Evolutionary conservation across 2,888 invertebrate species (phyloP).

Genomic region (Caenorhabditis sinica): DNA sequence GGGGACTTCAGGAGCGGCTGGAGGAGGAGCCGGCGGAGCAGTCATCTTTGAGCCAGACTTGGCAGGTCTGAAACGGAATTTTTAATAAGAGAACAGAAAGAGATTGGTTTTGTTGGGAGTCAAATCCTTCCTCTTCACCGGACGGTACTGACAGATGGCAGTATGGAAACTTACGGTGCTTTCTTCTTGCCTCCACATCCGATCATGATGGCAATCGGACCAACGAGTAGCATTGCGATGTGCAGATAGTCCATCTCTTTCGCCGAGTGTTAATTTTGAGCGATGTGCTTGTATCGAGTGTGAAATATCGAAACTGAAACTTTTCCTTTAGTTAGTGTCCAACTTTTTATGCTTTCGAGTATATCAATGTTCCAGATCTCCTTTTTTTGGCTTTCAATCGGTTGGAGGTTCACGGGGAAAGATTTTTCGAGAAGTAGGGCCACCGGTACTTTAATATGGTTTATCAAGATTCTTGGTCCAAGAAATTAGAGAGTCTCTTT

Average conservation of each 20-base stretch:
- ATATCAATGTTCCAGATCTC: constrained; percentile 23
- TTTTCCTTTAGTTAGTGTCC: background rate
- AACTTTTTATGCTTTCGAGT: background rate
- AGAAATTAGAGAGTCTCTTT: too few species aligned
- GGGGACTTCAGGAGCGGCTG: constrained; percentile 21
- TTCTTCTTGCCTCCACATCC: constrained; percentile 57
- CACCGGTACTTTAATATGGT: too few species aligned
- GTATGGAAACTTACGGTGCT: constrained; percentile 27
- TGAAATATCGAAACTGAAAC: constrained; percentile 24
- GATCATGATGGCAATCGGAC: constrained; percentile 29
- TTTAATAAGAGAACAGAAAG: too few species aligned
- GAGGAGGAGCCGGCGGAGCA: constrained; percentile 31
- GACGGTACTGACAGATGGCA: background rate
- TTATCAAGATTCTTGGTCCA: too few species aligned
- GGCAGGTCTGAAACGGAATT: constrained; percentile 14
- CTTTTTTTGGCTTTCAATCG: background rate
- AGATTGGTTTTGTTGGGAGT: background rate
- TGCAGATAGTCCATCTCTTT: constrained; percentile 51
- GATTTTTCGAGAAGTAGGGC: background rate
- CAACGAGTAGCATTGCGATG: constrained; percentile 28
- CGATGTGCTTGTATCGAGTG: constrained; percentile 35
- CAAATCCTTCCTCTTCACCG: background rate
- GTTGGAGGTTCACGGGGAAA: background rate
- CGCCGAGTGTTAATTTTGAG: background rate
- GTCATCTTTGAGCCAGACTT: constrained; percentile 40